Evolutionary conservation across 64 coral and sea anemone genomes (phyloP).

Genomic region (Actinia equina): DNA sequence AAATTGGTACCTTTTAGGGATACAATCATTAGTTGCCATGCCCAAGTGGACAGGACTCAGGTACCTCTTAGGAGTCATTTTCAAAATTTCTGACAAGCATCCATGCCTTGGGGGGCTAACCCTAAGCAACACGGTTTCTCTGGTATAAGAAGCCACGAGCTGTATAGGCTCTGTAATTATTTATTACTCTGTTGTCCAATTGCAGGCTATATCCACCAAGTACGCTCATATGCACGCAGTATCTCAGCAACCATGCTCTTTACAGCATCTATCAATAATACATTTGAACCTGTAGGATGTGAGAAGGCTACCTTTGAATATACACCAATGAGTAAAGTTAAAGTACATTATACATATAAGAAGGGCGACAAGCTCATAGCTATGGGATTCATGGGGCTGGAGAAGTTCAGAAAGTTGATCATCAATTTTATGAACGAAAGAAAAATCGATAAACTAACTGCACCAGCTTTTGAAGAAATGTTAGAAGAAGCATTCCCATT

Average conservation of each 20-base stretch:
- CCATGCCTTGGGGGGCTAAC: too few relatives aligned
- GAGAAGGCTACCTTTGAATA: slow-evolving; percentile 78
- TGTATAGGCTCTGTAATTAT: too few relatives aligned
- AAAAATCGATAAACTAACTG: neutral
- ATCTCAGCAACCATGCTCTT: slow-evolving; percentile 98
- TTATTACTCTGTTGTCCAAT: neutral
- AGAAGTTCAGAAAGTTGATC: slow-evolving; percentile 50
- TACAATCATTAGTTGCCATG: too few relatives aligned
- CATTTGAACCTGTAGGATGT: slow-evolving; percentile 70
- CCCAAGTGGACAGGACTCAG: too few relatives aligned
- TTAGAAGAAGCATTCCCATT: slow-evolving; percentile 36
- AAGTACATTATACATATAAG: slow-evolving; percentile 94
- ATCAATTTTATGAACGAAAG: slow-evolving; percentile 22
- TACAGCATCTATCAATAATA: slow-evolving; percentile 65
- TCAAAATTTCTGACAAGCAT: too few relatives aligned
- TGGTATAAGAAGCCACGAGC: too few relatives aligned
- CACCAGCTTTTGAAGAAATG: neutral
- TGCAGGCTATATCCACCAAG: slow-evolving; percentile 88
- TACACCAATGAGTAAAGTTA: slow-evolving; percentile 70
- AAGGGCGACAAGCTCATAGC: slow-evolving; percentile 85
- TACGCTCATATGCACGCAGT: slow-evolving; percentile 69
- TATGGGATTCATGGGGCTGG: slow-evolving; percentile 91
- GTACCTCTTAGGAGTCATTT: too few relatives aligned
- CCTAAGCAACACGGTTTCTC: too few relatives aligned
- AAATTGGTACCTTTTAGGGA: too few relatives aligned